Evolutionary conservation across 2,888 invertebrate genomes (phyloP).

Genomic region (Eupelmus urozonus): DNA sequence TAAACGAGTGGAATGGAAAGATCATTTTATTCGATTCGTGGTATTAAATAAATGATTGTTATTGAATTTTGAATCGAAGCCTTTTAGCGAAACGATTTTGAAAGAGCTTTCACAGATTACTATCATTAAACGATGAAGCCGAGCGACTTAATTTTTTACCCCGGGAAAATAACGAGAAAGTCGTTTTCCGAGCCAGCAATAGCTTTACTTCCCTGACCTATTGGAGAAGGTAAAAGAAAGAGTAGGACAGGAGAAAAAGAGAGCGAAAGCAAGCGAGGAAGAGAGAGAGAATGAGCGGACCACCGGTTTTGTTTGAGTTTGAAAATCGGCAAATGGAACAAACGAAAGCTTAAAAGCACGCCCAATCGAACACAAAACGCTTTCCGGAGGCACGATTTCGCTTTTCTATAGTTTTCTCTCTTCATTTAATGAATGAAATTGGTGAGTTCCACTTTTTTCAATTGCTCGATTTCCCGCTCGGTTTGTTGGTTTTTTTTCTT

Average conservation of each 20-base stretch:
- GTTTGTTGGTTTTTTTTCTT: neutral
- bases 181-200: too few species aligned
- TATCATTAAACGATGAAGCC: too few species aligned
- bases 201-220: neutral
- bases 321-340: slow-evolving; percentile 53
- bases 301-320: slow-evolving; percentile 48
- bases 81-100: too few species aligned
- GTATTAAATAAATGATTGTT: neutral
- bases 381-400: slow-evolving; percentile 6
- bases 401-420: slow-evolving; percentile 36
- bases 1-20: neutral
- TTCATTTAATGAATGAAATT: slow-evolving; percentile 52
- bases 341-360: slow-evolving; percentile 36
- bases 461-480: slow-evolving; percentile 34
- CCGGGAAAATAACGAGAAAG: too few species aligned
- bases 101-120: too few species aligned
- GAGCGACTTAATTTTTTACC: too few species aligned
- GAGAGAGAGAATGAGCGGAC: neutral
- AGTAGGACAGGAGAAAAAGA: neutral
- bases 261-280: neutral
- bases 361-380: slow-evolving; percentile 46
- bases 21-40: neutral
- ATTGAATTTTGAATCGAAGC: too few species aligned
- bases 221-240: too few species aligned
- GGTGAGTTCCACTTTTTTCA: slow-evolving; percentile 24